These are phyloP conservation scores for Epizoanthus fatuus DNA, from an alignment of 92 coral and sea anemone genomes.

Conservation along the genomic window DNA sequence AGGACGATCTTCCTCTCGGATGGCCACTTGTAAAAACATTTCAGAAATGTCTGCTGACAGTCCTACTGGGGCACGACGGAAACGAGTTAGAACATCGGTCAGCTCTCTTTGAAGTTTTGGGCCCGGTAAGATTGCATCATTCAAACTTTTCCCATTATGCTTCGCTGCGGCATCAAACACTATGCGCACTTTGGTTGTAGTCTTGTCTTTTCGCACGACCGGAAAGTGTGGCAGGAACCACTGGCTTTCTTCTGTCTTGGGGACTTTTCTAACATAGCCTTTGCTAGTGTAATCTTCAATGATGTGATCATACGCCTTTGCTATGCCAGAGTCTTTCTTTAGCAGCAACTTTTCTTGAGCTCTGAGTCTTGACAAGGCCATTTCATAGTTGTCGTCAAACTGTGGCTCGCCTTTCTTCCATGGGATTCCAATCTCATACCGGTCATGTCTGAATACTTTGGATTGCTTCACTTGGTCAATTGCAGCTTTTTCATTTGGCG, in stretches of 20 bases:
- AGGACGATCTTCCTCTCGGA: constrained; percentile 41
- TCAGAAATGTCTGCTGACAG: constrained; percentile 58
- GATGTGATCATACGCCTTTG: constrained; percentile 5
- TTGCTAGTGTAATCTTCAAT: constrained; percentile 19
- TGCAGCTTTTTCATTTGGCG: neutral
- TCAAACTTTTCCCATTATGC: constrained; percentile 30
- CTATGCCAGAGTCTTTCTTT: neutral
- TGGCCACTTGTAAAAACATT: constrained; percentile 50
- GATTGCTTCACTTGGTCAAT: constrained; percentile 7
- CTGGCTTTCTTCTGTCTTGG: neutral
- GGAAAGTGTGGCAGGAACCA: constrained; percentile 59
- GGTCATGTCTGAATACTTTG: neutral
- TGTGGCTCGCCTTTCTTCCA: constrained; percentile 23
- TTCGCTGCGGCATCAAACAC: constrained; percentile 45
- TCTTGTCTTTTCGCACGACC: constrained; percentile 33
- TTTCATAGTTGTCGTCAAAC: constrained; percentile 19
- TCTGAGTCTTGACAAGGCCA: constrained; percentile 11
- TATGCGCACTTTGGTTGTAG: constrained; percentile 13
- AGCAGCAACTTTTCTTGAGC: constrained; percentile 46
- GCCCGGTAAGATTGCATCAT: constrained; percentile 33
- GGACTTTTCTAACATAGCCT: constrained; percentile 12
- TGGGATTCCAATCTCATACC: constrained; percentile 4
- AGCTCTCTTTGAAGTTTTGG: constrained; percentile 54
- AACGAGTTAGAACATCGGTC: constrained; percentile 44
- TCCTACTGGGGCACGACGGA: constrained; percentile 56